Evolutionary conservation across 2,888 invertebrate genomes (phyloP).

Genomic region (Glyphotaelius pellucidus): DNA sequence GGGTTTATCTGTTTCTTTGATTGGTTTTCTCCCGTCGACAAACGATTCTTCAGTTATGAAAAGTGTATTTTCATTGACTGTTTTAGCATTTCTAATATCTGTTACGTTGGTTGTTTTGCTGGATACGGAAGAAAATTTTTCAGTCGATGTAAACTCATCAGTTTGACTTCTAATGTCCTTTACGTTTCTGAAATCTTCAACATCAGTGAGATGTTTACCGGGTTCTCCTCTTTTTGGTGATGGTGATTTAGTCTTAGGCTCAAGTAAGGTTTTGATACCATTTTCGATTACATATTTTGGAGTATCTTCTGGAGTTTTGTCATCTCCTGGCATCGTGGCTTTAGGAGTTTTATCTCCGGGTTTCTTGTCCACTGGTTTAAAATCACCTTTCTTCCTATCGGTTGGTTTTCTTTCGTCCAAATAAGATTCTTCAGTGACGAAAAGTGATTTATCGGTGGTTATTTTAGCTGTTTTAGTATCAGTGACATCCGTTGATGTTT

Average conservation of each 20-base stretch:
- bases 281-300: constrained; percentile 60
- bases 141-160: background rate
- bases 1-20: constrained; percentile 38
- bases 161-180: constrained; percentile 7
- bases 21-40: background rate
- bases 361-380: constrained; percentile 13
- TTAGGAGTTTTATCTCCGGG: constrained; percentile 9
- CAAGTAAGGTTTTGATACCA: constrained; percentile 56
- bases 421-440: constrained; percentile 14
- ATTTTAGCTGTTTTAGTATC: background rate
- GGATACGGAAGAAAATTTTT: background rate
- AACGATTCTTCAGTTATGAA: constrained; percentile 11
- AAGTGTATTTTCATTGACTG: constrained; percentile 15
- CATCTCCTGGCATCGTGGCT: constrained; percentile 46
- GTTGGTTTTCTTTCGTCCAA: background rate
- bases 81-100: background rate
- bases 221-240: constrained; percentile 20
- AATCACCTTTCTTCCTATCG: constrained; percentile 26
- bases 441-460: background rate
- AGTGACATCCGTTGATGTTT: constrained; percentile 5
- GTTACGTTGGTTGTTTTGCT: background rate
- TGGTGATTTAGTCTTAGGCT: constrained; percentile 60
- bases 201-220: constrained; percentile 2
- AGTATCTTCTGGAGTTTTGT: constrained; percentile 39
- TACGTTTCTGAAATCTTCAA: background rate